Evolutionary conservation across 2,888 invertebrate species (phyloP).

Genomic region (Seira ritae): DNA sequence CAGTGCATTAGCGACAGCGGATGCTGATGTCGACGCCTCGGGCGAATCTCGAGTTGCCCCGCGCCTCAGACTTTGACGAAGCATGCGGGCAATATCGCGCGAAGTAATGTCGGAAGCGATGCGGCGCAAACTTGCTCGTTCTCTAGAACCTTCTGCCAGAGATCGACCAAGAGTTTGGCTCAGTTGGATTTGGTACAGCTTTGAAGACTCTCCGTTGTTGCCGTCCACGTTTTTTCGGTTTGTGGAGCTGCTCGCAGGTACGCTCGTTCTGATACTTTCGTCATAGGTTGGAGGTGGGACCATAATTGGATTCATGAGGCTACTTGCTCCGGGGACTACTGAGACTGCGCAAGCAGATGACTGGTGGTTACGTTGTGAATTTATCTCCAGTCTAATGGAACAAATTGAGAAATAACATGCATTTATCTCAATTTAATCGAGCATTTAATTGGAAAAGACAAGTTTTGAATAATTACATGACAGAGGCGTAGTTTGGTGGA

Average conservation of each 20-base stretch:
- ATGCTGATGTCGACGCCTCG: slow-evolving; percentile 43
- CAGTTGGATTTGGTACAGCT: slow-evolving; percentile 57
- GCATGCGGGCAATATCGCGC: slow-evolving; percentile 68
- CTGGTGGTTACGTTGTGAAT: slow-evolving; percentile 44
- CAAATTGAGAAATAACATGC: slow-evolving; percentile 2
- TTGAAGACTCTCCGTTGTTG: neutral
- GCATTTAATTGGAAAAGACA: slow-evolving; percentile 83
- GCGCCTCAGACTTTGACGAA: slow-evolving; percentile 65
- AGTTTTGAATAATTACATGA: too few species aligned
- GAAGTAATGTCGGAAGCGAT: slow-evolving; percentile 72
- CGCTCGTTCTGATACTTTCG: slow-evolving; percentile 54
- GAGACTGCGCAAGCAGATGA: slow-evolving; percentile 33
- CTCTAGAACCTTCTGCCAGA: slow-evolving; percentile 61
- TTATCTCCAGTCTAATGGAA: slow-evolving; percentile 58
- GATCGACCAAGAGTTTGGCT: slow-evolving; percentile 66
- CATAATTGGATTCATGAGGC: slow-evolving; percentile 58
- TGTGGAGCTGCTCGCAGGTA: neutral
- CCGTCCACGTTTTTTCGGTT: neutral
- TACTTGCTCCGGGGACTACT: slow-evolving; percentile 27
- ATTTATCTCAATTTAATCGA: neutral
- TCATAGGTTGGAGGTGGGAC: slow-evolving; percentile 63
- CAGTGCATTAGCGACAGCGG: neutral
- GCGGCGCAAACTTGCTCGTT: slow-evolving; percentile 65
- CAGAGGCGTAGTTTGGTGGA: slow-evolving; percentile 81
- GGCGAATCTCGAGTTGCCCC: slow-evolving; percentile 36